Conservation (phyloP, 2,888 invertebrate species). For the Eueremaeus valkanovi region DNA sequence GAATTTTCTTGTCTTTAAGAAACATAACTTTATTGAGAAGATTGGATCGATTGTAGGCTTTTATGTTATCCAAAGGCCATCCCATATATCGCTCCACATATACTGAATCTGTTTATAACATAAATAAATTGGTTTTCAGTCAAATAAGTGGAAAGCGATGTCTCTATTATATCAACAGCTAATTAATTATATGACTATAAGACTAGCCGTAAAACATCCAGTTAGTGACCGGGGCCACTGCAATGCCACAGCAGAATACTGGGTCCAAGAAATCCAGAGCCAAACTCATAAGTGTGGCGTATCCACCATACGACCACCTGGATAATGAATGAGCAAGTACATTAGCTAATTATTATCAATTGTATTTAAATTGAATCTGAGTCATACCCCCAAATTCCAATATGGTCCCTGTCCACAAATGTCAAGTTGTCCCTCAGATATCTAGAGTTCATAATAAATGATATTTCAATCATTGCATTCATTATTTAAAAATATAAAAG, state of each 20-base stretch:
- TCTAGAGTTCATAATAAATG: slow-evolving; percentile 48
- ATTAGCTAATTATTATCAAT: too few species aligned
- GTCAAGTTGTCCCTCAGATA: slow-evolving; percentile 78
- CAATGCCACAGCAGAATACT: slow-evolving; percentile 89
- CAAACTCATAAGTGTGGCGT: slow-evolving; percentile 77
- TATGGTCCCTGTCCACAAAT: slow-evolving; percentile 79
- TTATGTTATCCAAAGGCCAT: slow-evolving; percentile 80
- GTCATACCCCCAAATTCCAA: slow-evolving; percentile 95
- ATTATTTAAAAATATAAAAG: too few species aligned
- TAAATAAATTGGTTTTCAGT: too few species aligned
- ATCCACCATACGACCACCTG: slow-evolving; percentile 96
- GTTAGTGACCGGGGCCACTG: slow-evolving; percentile 90
- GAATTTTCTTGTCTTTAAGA: slow-evolving; percentile 81
- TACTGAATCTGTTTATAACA: slow-evolving; percentile 91
- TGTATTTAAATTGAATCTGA: too few species aligned
- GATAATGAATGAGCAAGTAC: too few species aligned
- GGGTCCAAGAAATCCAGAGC: slow-evolving; percentile 73
- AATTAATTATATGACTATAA: slow-evolving; percentile 43
- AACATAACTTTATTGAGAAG: slow-evolving; percentile 78
- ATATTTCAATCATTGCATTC: too few species aligned
- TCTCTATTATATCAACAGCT: neutral
- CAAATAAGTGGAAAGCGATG: neutral
- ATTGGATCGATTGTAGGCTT: slow-evolving; percentile 66
- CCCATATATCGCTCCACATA: slow-evolving; percentile 96
- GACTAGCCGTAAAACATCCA: slow-evolving; percentile 89